phyloP scores from a whole-genome alignment of 2,888 invertebrate genomes.

The Sclerodermus sp. region DNA sequence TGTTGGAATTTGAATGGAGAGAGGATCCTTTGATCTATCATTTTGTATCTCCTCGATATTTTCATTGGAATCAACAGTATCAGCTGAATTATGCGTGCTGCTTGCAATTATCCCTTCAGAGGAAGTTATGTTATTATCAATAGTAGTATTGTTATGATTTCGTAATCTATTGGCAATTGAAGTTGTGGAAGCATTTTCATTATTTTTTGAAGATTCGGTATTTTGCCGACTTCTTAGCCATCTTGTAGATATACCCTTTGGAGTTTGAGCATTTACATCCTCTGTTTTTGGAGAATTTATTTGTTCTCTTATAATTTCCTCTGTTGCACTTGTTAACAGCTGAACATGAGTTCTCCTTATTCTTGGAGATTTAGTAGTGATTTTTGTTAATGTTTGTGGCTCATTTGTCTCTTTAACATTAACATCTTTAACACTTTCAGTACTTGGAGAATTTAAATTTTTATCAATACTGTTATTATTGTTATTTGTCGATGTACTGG shows the following conservation, averaged over 20 bases:
- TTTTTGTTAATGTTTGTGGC: conserved; percentile 4
- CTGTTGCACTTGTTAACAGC: conserved; percentile 13
- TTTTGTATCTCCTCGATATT: conserved; percentile 11
- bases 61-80: not conserved
- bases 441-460: conserved; percentile 41
- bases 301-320: conserved; percentile 8
- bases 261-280: conserved; percentile 18
- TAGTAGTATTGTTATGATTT: conserved; percentile 34
- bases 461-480: conserved; percentile 49
- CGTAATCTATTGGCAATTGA: conserved; percentile 46
- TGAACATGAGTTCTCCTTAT: conserved; percentile 30
- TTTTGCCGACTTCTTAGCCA: conserved; percentile 37
- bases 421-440: conserved; percentile 19
- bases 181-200: conserved; percentile 13
- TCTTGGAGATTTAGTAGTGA: conserved; percentile 26
- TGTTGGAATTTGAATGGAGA: conserved; percentile 52
- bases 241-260: conserved; percentile 21
- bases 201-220: conserved; percentile 18
- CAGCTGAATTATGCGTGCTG: conserved; percentile 2
- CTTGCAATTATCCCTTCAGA: conserved; percentile 10
- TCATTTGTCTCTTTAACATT: conserved; percentile 14
- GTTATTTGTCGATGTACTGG: conserved; percentile 39
- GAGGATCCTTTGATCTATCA: conserved; percentile 21
- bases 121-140: conserved; percentile 18
- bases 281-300: conserved; percentile 6